phyloP scores from a whole-genome alignment of 2,113 vertebrate species.

The Anhinga anhinga region DNA sequence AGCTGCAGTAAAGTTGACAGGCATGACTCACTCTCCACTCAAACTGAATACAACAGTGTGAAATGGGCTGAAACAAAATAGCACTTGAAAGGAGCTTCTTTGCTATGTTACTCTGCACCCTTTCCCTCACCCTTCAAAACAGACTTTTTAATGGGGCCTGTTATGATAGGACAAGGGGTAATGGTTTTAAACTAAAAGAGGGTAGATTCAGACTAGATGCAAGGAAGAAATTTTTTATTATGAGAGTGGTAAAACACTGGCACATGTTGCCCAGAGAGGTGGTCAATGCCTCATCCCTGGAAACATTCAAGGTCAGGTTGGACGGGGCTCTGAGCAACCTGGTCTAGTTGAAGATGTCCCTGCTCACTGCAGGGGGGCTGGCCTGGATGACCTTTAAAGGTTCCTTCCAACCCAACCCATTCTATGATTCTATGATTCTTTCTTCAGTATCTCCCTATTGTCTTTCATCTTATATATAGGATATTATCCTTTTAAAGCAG shows the following conservation, averaged over 20 bases:
- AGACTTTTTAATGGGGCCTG: neutral
- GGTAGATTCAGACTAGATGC: neutral
- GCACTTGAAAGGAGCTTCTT: neutral
- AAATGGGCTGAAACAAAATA: neutral
- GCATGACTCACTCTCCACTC: neutral
- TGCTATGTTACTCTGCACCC: neutral
- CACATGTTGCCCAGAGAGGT: neutral
- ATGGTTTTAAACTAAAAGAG: neutral
- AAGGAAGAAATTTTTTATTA: neutral
- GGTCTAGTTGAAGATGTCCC: neutral
- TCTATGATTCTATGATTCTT: neutral
- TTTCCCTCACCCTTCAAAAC: neutral
- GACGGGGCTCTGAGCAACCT: neutral
- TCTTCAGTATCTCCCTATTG: neutral
- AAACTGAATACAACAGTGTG: neutral
- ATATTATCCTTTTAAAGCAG: neutral
- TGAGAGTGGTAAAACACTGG: neutral
- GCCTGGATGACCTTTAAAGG: neutral
- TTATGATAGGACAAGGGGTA: neutral
- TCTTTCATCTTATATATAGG: neutral
- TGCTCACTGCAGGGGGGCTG: neutral
- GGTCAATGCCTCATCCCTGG: too few species aligned
- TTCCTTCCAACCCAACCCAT: neutral
- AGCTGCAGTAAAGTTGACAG: neutral
- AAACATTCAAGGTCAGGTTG: neutral